Percentiles rank a stretch among this genome's conserved stretches.
phyloP scores from a whole-genome alignment of 2,113 vertebrate species.

The Anoura caudifer region DNA sequence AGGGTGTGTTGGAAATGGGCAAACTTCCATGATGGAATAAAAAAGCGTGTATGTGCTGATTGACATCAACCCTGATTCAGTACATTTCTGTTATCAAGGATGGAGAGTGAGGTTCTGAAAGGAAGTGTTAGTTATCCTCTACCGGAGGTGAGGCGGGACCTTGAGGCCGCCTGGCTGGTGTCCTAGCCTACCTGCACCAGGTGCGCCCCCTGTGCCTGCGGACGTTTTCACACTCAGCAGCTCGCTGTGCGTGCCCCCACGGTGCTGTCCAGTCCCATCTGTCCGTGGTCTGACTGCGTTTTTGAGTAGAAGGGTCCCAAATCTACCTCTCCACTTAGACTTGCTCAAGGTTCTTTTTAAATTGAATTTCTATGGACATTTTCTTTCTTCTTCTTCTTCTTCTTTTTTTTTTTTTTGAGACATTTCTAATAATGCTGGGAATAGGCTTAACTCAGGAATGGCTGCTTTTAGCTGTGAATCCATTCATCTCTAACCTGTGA shows the following conservation, averaged over 20 bases:
- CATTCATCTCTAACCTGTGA: not conserved
- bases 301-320: not conserved
- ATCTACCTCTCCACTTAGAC: not conserved
- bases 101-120: not conserved
- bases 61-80: not conserved
- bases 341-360: not conserved
- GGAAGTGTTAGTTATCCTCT: not conserved
- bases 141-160: not conserved
- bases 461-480: not conserved
- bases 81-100: not conserved
- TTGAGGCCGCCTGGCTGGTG: fast-evolving
- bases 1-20: not conserved
- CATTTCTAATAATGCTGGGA: not conserved
- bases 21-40: not conserved
- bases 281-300: not conserved
- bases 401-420: not conserved
- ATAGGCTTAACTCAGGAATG: not conserved
- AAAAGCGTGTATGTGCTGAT: not conserved
- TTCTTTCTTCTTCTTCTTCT: not conserved
- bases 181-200: no score
- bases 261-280: not conserved
- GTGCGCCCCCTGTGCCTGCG: not conserved
- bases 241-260: not conserved
- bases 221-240: no score
- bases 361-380: not conserved